phyloP scores from a whole-genome alignment of 2,888 invertebrate species.

The Dolichomitus sp. region DNA sequence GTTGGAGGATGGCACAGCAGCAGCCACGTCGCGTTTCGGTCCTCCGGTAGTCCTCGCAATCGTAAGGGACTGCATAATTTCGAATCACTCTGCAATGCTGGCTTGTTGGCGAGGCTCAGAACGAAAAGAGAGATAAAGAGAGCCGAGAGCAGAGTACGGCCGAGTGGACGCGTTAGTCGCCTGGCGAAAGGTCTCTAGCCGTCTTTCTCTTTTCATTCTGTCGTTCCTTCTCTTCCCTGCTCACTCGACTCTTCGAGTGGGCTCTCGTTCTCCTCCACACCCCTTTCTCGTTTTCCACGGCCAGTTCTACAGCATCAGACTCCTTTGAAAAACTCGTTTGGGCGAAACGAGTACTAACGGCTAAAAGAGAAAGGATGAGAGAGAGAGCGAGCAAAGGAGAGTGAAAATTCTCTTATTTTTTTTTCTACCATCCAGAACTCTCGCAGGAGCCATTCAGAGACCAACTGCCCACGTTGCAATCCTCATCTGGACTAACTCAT shows the following conservation, averaged over 20 bases:
- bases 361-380: conserved; percentile 24
- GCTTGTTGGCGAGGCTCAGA: conserved; percentile 34
- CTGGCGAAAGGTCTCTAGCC: conserved; percentile 34
- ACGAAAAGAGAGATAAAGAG: conserved; percentile 18
- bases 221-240: conserved; percentile 25
- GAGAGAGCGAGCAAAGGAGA: conserved; percentile 11
- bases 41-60: conserved; percentile 45
- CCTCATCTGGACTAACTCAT: conserved; percentile 10
- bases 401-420: conserved; percentile 31
- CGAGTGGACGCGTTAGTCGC: conserved; percentile 62
- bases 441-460: conserved; percentile 24
- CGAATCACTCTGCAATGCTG: conserved; percentile 61
- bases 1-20: conserved; percentile 50
- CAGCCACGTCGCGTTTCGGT: conserved; percentile 54
- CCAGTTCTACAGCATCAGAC: conserved; percentile 38
- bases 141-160: conserved; percentile 27
- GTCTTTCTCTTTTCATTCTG: conserved; percentile 32
- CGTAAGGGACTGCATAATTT: conserved; percentile 67
- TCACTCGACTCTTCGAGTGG: conserved; percentile 44
- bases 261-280: conserved; percentile 35
- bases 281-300: conserved; percentile 50
- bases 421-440: conserved; percentile 10
- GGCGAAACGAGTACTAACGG: conserved; percentile 43
- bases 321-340: conserved; percentile 60
- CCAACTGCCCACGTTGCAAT: conserved; percentile 13